Percentiles rank a stretch among this genome's conserved stretches.
Conservation (phyloP, 2,888 invertebrate genomes). For the Cerastoderma edule region DNA sequence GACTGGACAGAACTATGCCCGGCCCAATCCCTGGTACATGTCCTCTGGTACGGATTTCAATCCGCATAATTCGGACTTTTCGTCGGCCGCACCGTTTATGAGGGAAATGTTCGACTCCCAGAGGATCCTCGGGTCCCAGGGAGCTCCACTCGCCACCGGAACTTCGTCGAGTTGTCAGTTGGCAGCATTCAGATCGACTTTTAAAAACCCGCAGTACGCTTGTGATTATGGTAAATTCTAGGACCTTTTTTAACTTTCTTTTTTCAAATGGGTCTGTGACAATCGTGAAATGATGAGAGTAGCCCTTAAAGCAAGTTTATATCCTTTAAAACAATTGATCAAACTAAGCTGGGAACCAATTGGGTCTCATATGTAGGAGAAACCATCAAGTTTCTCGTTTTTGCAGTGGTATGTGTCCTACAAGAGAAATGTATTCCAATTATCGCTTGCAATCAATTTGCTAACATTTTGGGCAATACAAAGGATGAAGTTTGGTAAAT, state of each 20-base stretch:
- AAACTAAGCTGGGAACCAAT: too few relatives aligned
- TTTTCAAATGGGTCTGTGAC: too few relatives aligned
- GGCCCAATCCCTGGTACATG: conserved; percentile 77
- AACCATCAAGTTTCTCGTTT: too few relatives aligned
- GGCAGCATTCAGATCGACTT: conserved; percentile 77
- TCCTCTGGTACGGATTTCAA: conserved; percentile 67
- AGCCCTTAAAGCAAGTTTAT: too few relatives aligned
- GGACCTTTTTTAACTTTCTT: conserved; percentile 5
- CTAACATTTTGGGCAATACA: too few relatives aligned
- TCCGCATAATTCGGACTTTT: conserved; percentile 69
- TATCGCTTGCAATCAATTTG: too few relatives aligned
- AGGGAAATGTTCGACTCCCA: conserved; percentile 76
- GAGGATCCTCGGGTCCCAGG: conserved; percentile 65
- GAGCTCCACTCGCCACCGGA: conserved; percentile 62
- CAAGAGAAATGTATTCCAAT: too few relatives aligned
- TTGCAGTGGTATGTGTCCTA: too few relatives aligned
- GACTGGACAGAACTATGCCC: conserved; percentile 66
- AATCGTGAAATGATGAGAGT: too few relatives aligned
- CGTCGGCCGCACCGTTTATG: conserved; percentile 67
- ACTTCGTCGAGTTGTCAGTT: conserved; percentile 78
- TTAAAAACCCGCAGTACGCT: conserved; percentile 76
- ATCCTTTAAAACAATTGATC: too few relatives aligned
- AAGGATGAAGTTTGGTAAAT: too few relatives aligned
- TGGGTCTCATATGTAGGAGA: too few relatives aligned
- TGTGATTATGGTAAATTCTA: conserved; percentile 76